Percentiles rank a stretch among this genome's conserved stretches.
Evolutionary conservation across 2,797 vertebrate genomes (phyloP).

Genomic region (Ptychadena robeensis): DNA sequence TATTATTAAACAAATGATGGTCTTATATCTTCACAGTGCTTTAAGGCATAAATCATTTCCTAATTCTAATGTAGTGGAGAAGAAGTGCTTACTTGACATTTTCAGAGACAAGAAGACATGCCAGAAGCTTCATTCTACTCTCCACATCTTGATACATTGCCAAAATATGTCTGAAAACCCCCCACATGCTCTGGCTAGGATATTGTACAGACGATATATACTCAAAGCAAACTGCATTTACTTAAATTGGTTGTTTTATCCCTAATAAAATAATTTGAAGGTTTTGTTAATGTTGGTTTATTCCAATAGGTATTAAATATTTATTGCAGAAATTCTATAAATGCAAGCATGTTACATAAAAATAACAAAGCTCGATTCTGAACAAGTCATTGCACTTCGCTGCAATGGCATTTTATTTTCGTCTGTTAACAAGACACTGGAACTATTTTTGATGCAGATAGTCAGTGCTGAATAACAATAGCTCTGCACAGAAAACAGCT

Average conservation of each 20-base stretch:
- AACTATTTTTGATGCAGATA: neutral
- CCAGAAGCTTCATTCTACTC: conserved; percentile 30
- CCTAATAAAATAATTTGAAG: neutral
- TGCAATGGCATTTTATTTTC: neutral
- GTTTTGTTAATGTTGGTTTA: neutral
- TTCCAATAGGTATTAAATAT: neutral
- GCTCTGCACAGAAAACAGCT: neutral
- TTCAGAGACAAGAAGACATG: conserved; percentile 39
- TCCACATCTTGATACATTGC: conserved; percentile 38
- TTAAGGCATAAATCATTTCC: conserved; percentile 47
- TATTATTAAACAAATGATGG: conserved; percentile 36
- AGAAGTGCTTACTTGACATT: conserved; percentile 58
- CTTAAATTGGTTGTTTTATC: neutral
- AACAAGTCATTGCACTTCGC: neutral
- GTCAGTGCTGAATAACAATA: neutral
- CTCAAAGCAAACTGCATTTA: neutral
- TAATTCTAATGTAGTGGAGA: conserved; percentile 44
- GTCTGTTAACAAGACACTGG: neutral
- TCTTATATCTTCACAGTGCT: conserved; percentile 22
- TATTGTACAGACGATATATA: neutral
- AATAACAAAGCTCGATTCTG: neutral
- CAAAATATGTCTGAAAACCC: conserved; percentile 16
- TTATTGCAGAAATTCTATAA: neutral
- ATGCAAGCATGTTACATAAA: neutral
- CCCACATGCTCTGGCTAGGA: neutral